phyloP scores from a whole-genome alignment of 2,888 invertebrate species.

The Embidobia sp. region DNA sequence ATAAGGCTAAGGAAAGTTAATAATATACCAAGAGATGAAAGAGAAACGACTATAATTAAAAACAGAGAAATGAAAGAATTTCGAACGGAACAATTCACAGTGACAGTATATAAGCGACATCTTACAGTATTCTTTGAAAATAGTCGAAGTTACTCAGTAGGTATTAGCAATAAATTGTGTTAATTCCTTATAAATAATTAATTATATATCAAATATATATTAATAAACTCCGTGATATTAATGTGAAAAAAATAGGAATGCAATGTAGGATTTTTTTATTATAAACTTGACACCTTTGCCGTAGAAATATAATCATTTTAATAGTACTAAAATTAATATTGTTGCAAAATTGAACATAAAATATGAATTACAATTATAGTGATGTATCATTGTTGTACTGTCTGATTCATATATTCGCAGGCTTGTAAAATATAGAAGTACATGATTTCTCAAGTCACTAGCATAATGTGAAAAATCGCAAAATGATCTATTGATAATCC shows the following conservation, averaged over 20 bases:
- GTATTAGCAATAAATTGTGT: not conserved
- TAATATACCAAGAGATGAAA: slow-evolving; percentile 57
- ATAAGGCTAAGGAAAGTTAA: slow-evolving; percentile 63
- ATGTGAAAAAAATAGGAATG: too few species aligned
- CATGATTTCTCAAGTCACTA: slow-evolving; percentile 42
- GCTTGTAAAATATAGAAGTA: slow-evolving; percentile 40
- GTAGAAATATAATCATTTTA: too few species aligned
- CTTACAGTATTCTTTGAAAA: slow-evolving; percentile 1
- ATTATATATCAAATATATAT: too few species aligned
- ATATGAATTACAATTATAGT: slow-evolving; percentile 37
- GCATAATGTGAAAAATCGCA: slow-evolving; percentile 37
- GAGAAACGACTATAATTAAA: slow-evolving; percentile 53
- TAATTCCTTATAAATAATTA: not conserved
- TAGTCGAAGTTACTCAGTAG: not conserved
- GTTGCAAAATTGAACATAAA: not conserved
- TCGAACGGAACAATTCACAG: not conserved
- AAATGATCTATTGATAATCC: slow-evolving; percentile 59
- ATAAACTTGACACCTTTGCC: too few species aligned
- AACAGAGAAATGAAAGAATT: slow-evolving; percentile 54
- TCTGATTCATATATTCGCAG: slow-evolving; percentile 35
- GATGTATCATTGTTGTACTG: slow-evolving; percentile 55
- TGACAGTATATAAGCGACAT: slow-evolving; percentile 17
- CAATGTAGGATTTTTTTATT: too few species aligned
- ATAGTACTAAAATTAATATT: too few species aligned
- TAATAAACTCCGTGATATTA: too few species aligned